A percentile compares a stretch with the other conserved stretches of the same genome.
Conservation (phyloP, 37 sponge, comb jelly and placozoan genomes). For the Ianthella basta region DNA sequence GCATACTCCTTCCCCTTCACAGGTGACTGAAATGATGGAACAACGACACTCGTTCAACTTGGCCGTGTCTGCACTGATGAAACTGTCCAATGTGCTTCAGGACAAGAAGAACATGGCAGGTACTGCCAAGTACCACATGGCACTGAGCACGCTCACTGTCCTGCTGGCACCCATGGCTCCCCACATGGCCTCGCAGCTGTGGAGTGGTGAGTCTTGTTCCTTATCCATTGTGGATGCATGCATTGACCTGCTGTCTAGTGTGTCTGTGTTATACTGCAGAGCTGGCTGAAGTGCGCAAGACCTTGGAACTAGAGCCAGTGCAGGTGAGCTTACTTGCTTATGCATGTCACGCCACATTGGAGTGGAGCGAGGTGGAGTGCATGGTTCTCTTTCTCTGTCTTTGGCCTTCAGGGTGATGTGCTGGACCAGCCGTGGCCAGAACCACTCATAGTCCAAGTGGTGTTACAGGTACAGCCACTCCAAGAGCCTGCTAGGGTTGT, state of each 20-base stretch:
- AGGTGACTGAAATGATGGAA: slow-evolving; percentile 55
- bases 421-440: slow-evolving; percentile 8
- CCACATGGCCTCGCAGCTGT: slow-evolving; percentile 64
- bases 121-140: slow-evolving; percentile 39
- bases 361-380: too few relatives aligned
- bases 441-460: neutral
- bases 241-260: neutral
- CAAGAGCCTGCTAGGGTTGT: too few relatives aligned
- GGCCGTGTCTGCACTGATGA: slow-evolving; percentile 69
- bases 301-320: neutral
- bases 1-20: neutral
- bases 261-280: neutral
- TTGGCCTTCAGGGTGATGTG: neutral
- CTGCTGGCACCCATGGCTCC: slow-evolving; percentile 86
- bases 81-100: slow-evolving; percentile 48
- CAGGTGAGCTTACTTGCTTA: too few relatives aligned
- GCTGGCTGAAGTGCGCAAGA: neutral
- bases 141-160: slow-evolving; percentile 50
- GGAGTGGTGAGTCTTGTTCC: slow-evolving; percentile 42
- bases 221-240: neutral
- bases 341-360: too few relatives aligned
- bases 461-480: neutral
- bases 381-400: too few relatives aligned
- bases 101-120: neutral
- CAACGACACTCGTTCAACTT: slow-evolving; percentile 55